These are phyloP conservation scores for Cyclina sinensis DNA, from an alignment of 1,140 invertebrate species.

Conservation along the genomic window DNA sequence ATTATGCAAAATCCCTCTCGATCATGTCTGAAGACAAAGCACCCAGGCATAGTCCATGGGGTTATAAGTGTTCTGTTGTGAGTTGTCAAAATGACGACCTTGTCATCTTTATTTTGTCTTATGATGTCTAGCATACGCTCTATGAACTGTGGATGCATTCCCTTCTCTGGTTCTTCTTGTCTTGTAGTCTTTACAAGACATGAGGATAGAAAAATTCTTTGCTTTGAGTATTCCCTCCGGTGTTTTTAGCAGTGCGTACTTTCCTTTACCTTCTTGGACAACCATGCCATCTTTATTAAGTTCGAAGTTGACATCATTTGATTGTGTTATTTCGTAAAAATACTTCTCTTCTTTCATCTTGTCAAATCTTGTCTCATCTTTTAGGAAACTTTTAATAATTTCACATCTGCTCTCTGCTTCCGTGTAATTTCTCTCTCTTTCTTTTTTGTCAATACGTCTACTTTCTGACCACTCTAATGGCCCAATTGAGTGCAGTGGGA, in stretches of 20 bases:
- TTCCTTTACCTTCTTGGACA: no score
- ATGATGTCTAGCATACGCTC: not conserved
- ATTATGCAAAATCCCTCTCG: not conserved
- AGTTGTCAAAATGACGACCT: not conserved
- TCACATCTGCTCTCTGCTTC: conserved; percentile 9
- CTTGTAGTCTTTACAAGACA: no score
- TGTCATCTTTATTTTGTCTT: not conserved
- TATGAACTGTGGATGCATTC: no score
- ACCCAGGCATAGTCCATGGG: not conserved
- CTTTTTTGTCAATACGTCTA: not conserved
- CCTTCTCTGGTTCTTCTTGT: no score
- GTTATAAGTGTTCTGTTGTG: not conserved
- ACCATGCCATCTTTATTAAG: not conserved
- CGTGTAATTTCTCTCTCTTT: not conserved
- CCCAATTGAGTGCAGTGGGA: not conserved
- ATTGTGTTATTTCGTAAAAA: not conserved
- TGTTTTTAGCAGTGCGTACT: not conserved
- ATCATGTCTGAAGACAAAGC: not conserved
- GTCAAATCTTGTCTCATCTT: not conserved
- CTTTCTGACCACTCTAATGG: conserved; percentile 21
- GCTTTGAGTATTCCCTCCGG: not conserved
- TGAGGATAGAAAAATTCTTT: not conserved
- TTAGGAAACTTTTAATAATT: not conserved
- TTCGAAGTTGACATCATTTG: not conserved
- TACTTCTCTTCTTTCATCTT: not conserved